Evolutionary conservation across 2,888 invertebrate genomes (phyloP).

Genomic region (Lasioglossum leucozonium): DNA sequence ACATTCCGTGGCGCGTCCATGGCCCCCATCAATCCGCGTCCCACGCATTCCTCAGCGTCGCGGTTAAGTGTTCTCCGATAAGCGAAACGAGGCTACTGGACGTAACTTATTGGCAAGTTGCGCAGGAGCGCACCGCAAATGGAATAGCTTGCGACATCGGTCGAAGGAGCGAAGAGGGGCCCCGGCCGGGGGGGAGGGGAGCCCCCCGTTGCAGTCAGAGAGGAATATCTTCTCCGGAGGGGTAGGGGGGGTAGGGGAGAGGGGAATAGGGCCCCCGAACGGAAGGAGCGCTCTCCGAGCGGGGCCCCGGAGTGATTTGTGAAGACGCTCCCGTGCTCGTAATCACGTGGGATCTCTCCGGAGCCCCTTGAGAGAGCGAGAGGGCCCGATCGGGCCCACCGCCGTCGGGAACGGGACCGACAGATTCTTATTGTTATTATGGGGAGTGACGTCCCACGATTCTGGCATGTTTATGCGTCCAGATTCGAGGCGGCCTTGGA

Average conservation of each 20-base stretch:
- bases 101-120: slow-evolving; percentile 73
- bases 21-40: slow-evolving; percentile 50
- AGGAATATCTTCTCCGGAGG: slow-evolving; percentile 38
- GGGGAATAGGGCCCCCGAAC: slow-evolving; percentile 44
- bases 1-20: slow-evolving; percentile 38
- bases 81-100: slow-evolving; percentile 70
- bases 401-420: slow-evolving; percentile 69
- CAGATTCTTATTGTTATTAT: slow-evolving; percentile 84
- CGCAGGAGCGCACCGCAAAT: slow-evolving; percentile 65
- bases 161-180: slow-evolving; percentile 1
- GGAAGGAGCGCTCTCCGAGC: slow-evolving; percentile 71
- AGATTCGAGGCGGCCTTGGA: slow-evolving; percentile 83
- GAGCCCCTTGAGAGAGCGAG: slow-evolving; percentile 71
- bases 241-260: background rate
- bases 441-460: slow-evolving; percentile 83
- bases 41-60: slow-evolving; percentile 60
- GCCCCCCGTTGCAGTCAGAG: slow-evolving; percentile 29
- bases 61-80: slow-evolving; percentile 61
- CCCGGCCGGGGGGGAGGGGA: slow-evolving; percentile 10
- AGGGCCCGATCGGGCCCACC: slow-evolving; percentile 59
- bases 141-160: slow-evolving; percentile 65
- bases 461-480: slow-evolving; percentile 84
- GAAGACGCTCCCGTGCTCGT: slow-evolving; percentile 83
- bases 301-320: slow-evolving; percentile 82
- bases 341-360: slow-evolving; percentile 84